Evolutionary conservation across 2,113 vertebrate genomes (phyloP), one percentile per base, ranked within the genome.

Genomic region (Mobula birostris): DNA sequence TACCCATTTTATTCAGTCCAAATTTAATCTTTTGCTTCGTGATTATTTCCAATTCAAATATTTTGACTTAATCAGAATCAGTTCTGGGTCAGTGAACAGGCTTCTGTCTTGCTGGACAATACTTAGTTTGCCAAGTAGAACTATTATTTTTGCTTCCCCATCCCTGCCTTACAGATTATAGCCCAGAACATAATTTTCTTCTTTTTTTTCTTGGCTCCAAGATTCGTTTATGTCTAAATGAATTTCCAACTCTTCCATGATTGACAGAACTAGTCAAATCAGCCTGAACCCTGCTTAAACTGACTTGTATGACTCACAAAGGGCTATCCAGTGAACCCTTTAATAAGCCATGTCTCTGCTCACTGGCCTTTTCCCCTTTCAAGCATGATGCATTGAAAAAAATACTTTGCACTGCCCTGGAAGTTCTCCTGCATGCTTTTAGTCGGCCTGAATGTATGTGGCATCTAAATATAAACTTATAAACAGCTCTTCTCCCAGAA

Each of bases 121-220:
- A 15, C 58, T 66, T 17, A 88, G 56, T 17, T 32, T 90, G 15
- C 29, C n/a, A 32, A 90, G 61, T 32, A 68, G 85, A 79, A 32
- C 61, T 90, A 6, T 88, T 85, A 85, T 61, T 85, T 85, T 68
- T 68, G 85, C 85, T n/a, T 68, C n/a, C 85, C 61, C n/a, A 19
- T 17, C 15, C 15, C 85, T 66, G 14, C n/a, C n/a, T 90, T 14
- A 0, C 29, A 32, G 29, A 2, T 90, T 66, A 90, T 66, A 68
- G 29, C 15, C 61, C 29, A 63, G 63, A 5, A 36, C 29, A 66
- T 90, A 12, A 90, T 66, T 68, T 66, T 88, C 29, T 66, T 66
- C 85, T n/a, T 66, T 88, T 36, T 63, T n/a, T 61, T 29, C 58
- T n/a, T 85, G 48, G 12, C 7, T 7, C 1, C 24, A 48, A 85